A percentile compares a stretch with the other conserved stretches of the same genome.
These are phyloP conservation scores for Caradrina kadenii DNA, from an alignment of 2,888 invertebrate genomes.

Conservation along the genomic window DNA sequence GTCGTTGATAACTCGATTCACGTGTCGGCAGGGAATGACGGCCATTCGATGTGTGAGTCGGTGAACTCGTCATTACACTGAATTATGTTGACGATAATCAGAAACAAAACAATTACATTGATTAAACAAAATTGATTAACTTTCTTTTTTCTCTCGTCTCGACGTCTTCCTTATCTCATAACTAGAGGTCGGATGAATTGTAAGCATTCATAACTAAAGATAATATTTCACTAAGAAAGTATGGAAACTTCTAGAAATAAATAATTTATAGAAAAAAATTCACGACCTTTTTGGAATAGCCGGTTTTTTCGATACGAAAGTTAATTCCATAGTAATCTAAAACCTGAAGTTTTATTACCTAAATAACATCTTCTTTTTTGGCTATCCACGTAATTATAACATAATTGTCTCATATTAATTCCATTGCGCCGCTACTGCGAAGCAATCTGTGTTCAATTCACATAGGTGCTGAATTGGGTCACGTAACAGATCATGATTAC, in stretches of 20 bases:
- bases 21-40: conserved; percentile 59
- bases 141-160: conserved; percentile 33
- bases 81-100: conserved; percentile 13
- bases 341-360: no score
- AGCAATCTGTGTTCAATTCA: conserved; percentile 40
- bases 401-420: conserved; percentile 38
- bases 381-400: conserved; percentile 27
- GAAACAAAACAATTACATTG: conserved; percentile 19
- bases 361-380: neutral
- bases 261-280: no score
- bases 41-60: conserved; percentile 67
- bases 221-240: no score
- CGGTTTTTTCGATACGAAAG: no score
- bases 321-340: no score
- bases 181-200: neutral
- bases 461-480: conserved; percentile 47
- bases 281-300: no score
- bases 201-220: no score
- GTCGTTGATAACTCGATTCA: conserved; percentile 66
- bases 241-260: no score
- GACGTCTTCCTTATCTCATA: conserved; percentile 21
- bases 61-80: conserved; percentile 68
- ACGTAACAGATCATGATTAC: conserved; percentile 50
- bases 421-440: conserved; percentile 27
- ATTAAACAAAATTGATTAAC: neutral